Evolutionary conservation across 2,888 invertebrate species (phyloP).

Genomic region (Protodeltote pygarga): DNA sequence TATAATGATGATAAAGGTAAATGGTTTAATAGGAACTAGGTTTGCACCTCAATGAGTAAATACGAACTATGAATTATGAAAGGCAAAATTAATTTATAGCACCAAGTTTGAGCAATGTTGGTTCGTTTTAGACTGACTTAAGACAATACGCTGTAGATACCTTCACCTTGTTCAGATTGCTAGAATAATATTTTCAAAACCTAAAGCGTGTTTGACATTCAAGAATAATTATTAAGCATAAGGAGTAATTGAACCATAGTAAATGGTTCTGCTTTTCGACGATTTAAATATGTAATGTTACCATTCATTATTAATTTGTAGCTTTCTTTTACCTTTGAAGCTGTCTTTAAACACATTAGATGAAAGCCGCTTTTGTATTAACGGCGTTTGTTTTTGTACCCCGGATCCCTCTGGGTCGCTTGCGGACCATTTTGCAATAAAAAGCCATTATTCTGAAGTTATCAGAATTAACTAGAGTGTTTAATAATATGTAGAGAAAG

Average conservation of each 20-base stretch:
- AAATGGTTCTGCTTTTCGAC: slow-evolving; percentile 11
- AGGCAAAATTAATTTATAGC: slow-evolving; percentile 1
- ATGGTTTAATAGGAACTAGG: not conserved
- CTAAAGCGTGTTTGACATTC: too few species aligned
- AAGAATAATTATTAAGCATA: too few species aligned
- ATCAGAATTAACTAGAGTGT: not conserved
- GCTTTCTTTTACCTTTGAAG: slow-evolving; percentile 9
- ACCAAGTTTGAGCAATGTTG: slow-evolving; percentile 16
- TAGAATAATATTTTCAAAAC: too few species aligned
- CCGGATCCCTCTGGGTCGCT: slow-evolving; percentile 11
- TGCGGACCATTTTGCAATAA: slow-evolving; percentile 5
- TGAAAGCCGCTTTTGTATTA: slow-evolving; percentile 12
- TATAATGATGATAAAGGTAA: not conserved
- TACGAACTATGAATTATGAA: not conserved
- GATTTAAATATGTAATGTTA: slow-evolving; percentile 19
- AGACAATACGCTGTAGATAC: too few species aligned
- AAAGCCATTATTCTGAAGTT: slow-evolving; percentile 17
- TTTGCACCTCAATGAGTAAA: too few species aligned
- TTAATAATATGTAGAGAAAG: not conserved
- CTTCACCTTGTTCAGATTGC: too few species aligned
- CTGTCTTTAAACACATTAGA: slow-evolving; percentile 12
- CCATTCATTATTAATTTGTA: slow-evolving; percentile 24
- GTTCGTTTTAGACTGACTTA: too few species aligned
- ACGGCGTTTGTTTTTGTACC: slow-evolving; percentile 29
- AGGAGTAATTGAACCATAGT: slow-evolving; percentile 12